phyloP scores from a whole-genome alignment of 1,140 invertebrate species.

The Tribolium madens region DNA sequence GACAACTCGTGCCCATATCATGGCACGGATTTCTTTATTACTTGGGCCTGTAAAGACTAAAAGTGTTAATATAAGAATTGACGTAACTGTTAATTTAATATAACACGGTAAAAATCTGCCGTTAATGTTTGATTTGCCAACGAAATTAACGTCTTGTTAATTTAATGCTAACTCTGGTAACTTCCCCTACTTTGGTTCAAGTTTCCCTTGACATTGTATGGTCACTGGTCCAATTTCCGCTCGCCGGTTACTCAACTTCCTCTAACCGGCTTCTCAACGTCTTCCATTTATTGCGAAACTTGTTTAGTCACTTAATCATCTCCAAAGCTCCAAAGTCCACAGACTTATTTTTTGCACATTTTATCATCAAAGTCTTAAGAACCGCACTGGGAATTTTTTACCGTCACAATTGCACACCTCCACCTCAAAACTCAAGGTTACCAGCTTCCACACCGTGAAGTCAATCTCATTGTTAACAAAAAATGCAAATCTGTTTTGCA shows the following conservation, averaged over 20 bases:
- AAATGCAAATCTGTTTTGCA: background rate
- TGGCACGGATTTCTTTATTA: background rate
- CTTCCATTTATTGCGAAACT: background rate
- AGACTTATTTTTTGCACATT: background rate
- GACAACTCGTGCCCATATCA: slow-evolving; percentile 15
- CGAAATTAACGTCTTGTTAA: background rate
- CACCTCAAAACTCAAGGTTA: too few species aligned
- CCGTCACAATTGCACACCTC: background rate
- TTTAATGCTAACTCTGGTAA: background rate
- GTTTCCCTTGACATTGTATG: background rate
- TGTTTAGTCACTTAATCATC: background rate
- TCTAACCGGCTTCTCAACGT: background rate
- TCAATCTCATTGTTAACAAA: background rate
- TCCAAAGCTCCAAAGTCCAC: background rate
- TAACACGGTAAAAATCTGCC: slow-evolving; percentile 8
- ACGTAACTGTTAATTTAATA: slow-evolving; percentile 18
- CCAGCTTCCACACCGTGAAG: background rate
- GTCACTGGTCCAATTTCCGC: background rate
- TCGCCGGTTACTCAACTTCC: background rate
- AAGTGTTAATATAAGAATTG: slow-evolving; percentile 4
- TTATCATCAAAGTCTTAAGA: background rate
- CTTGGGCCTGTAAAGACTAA: background rate
- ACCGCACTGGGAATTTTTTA: background rate
- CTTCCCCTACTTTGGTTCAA: background rate
- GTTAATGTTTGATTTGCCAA: background rate